Evolutionary conservation across 2,797 vertebrate genomes (phyloP).

Genomic region (Taeniopygia guttata): DNA sequence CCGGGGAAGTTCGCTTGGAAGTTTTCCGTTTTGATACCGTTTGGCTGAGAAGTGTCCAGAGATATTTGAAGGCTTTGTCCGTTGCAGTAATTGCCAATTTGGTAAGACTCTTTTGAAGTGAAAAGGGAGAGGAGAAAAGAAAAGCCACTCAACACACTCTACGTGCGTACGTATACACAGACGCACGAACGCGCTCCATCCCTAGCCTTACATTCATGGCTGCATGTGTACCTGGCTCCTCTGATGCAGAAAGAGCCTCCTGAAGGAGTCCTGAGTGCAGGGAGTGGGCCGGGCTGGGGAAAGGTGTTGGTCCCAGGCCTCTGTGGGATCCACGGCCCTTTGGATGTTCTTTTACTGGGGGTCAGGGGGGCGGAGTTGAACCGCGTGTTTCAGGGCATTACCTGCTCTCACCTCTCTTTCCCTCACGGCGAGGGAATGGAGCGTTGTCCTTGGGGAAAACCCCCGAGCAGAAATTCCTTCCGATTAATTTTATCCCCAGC

Average conservation of each 20-base stretch:
- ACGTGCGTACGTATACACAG: background rate
- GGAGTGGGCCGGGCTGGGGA: background rate
- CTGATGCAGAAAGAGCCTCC: background rate
- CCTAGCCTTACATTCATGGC: background rate
- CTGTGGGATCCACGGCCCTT: background rate
- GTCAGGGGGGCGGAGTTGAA: background rate
- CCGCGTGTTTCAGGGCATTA: background rate
- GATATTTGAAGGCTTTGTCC: background rate
- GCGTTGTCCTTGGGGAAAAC: background rate
- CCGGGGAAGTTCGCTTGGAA: constrained; percentile 19
- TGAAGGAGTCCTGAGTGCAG: background rate
- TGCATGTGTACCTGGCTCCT: background rate
- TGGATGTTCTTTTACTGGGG: background rate
- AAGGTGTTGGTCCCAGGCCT: background rate
- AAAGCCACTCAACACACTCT: background rate
- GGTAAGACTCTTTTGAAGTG: background rate
- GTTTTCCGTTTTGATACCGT: constrained; percentile 21
- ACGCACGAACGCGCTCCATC: background rate
- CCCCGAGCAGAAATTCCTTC: background rate
- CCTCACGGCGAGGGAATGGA: background rate
- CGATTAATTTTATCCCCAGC: background rate
- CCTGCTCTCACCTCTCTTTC: background rate
- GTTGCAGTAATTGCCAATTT: constrained; percentile 3
- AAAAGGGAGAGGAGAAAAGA: background rate
- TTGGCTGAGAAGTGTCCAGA: constrained; percentile 1